Evolutionary conservation across 2,113 vertebrate species (phyloP).

Genomic region (Nicator chloris): DNA sequence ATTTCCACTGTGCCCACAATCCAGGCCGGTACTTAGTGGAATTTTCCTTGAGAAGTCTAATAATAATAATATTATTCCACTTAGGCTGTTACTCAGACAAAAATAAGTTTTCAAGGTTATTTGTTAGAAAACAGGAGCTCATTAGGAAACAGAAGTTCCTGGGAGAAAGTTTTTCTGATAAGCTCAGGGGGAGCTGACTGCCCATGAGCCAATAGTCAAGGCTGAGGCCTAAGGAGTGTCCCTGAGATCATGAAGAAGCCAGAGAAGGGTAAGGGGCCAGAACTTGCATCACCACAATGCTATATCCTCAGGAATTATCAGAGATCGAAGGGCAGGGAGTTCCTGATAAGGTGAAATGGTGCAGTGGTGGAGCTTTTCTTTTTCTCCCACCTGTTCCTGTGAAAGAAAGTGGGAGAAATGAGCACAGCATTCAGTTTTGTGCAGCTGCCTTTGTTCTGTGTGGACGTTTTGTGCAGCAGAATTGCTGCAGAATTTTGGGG

Average conservation of each 20-base stretch:
- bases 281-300: not conserved
- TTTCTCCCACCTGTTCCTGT: not conserved
- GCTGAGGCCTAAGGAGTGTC: not conserved
- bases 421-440: not conserved
- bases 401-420: not conserved
- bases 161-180: not conserved
- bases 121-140: not conserved
- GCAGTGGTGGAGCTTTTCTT: not conserved
- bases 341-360: not conserved
- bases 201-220: not conserved
- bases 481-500: not conserved
- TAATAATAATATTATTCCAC: not conserved
- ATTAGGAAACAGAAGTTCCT: not conserved
- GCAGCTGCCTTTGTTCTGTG: not conserved
- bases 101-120: not conserved
- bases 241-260: not conserved
- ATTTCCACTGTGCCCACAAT: not conserved
- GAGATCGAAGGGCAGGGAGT: not conserved
- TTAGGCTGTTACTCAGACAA: not conserved
- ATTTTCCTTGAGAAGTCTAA: not conserved
- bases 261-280: not conserved
- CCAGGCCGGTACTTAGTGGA: not conserved
- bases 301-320: not conserved
- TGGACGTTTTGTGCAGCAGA: not conserved
- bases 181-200: not conserved